Conservation (phyloP, 1,140 invertebrate genomes). For the Saccostrea cuccullata region DNA sequence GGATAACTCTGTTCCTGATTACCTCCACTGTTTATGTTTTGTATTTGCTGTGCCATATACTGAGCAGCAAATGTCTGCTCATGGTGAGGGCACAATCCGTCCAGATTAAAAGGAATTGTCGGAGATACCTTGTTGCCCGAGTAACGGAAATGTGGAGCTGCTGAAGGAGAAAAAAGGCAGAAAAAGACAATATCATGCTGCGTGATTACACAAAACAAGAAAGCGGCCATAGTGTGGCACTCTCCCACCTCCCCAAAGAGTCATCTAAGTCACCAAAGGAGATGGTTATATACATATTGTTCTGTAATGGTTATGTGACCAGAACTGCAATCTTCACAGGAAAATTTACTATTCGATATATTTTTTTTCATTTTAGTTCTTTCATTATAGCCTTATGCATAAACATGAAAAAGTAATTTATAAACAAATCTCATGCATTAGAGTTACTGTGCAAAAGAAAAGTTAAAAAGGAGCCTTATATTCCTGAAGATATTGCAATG, state of each 20-base stretch:
- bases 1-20: constrained; percentile 49
- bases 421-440: no score
- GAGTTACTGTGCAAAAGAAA: background rate
- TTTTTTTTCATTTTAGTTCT: no score
- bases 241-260: background rate
- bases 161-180: constrained; percentile 34
- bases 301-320: background rate
- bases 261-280: background rate
- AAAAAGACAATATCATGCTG: constrained; percentile 32
- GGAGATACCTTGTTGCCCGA: constrained; percentile 63
- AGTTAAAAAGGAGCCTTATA: background rate
- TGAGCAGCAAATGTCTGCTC: constrained; percentile 72
- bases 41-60: constrained; percentile 67
- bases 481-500: background rate
- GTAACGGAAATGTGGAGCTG: constrained; percentile 74
- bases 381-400: no score
- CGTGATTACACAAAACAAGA: constrained; percentile 20
- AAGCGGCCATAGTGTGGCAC: constrained; percentile 2
- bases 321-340: background rate
- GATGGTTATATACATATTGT: background rate
- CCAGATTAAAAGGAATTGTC: constrained; percentile 65
- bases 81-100: constrained; percentile 72
- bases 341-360: background rate
- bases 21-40: constrained; percentile 66
- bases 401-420: no score